Evolutionary conservation across 2,888 invertebrate species (phyloP), one percentile per base, ranked within the genome.

Genomic region (Ormyrus nitidulus): DNA sequence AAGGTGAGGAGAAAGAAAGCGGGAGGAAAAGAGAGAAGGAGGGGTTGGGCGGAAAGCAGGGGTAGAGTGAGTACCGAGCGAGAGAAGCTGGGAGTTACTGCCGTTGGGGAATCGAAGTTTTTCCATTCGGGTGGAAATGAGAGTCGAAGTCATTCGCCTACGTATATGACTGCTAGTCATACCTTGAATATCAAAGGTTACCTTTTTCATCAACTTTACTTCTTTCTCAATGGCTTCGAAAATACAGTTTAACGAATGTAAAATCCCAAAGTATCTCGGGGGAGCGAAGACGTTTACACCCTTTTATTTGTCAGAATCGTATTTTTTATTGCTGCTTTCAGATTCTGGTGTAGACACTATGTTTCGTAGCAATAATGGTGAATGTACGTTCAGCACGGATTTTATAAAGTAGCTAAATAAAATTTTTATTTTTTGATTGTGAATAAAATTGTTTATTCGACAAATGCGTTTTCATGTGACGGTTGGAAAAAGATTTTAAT

Each of bases 61-160:
- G 13, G 48, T n/a, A 46, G 44, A 53, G 61, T 1, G 2, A 58
- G 71, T 46, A 77, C 65, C 64, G 79, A 77, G 77, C 54, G 83
- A 76, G 81, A 80, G 82, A 83, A 70, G 75, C 74, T 51, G 68
- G 62, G 79, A 81, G 78, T 84, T 83, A 81, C 83, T 74, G 83
- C 81, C 84, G 82, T 80, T 72, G 77, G 83, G 84, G 84, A 85
- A 85, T 84, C 83, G 83, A 86, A 86, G 85, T 86, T 85, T 86
- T 86, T 86, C 86, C 86, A 86, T 86, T 84, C 85, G 83, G 44
- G 71, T 81, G 71, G 81, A 78, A 81, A 79, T 81, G 81, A 81
- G 78, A 75, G 72, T 68, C 48, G 75, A 76, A 75, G 78, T 81
- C 65, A 71, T 73, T 71, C 64, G 72, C 59, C 61, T 65, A 64